A percentile compares a stretch with the other conserved stretches of the same genome.
Conservation (phyloP, 1,140 invertebrate species). For the Agraylea sexmaculata region DNA sequence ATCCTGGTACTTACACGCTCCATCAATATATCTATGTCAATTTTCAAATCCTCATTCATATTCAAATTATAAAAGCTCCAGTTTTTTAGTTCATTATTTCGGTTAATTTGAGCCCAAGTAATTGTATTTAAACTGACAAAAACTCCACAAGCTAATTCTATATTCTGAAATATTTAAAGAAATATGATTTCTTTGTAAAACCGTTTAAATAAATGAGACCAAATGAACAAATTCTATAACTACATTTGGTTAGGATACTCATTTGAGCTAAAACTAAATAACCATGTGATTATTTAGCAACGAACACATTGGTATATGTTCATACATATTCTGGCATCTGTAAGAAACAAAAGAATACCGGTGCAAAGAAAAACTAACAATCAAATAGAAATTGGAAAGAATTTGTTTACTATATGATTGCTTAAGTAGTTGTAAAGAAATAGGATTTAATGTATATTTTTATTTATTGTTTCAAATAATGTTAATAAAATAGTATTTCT, state of each 20-base stretch:
- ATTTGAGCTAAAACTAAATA: not conserved
- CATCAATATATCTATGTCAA: constrained; percentile 32
- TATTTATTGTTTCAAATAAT: not conserved
- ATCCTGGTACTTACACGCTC: constrained; percentile 28
- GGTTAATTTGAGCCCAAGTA: constrained; percentile 31
- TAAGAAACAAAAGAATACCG: constrained; percentile 5
- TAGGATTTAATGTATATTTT: too few species aligned
- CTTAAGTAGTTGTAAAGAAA: not conserved
- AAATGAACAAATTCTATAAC: not conserved
- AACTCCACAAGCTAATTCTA: constrained; percentile 29
- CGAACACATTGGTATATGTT: too few species aligned
- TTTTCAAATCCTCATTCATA: constrained; percentile 28
- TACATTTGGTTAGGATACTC: not conserved
- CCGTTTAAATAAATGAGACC: not conserved
- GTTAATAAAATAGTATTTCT: not conserved
- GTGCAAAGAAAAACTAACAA: not conserved
- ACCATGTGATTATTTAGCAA: not conserved
- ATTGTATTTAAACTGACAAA: constrained; percentile 30
- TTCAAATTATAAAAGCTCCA: constrained; percentile 30
- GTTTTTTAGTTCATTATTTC: constrained; percentile 26
- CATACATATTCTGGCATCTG: too few species aligned
- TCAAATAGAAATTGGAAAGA: not conserved
- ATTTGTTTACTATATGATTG: not conserved
- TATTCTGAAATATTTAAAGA: constrained; percentile 24
- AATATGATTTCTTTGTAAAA: not conserved